Evolutionary conservation across 2,797 vertebrate species (phyloP), one percentile per base, ranked within the genome.

Genomic region (Psittacula derbiana): DNA sequence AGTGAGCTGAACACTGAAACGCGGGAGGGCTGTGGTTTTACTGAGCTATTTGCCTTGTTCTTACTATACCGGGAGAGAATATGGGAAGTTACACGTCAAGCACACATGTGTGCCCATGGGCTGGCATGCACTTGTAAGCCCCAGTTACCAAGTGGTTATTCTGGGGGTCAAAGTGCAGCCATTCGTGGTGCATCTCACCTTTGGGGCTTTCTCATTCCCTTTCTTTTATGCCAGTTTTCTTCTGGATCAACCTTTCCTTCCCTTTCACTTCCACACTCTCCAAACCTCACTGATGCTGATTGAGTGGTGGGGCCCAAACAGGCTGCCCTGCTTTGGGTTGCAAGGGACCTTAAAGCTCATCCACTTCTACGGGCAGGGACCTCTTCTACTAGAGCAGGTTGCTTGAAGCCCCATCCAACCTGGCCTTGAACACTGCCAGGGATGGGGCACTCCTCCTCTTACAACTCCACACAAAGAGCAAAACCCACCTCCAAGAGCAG

Each of bases 201-300:
- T 64, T 4, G n/a, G 61, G 57, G 28, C 53, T 95, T 95, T 87
- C 79, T 64, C 72, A 88, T 85, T 73, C 64, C 47, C 69, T 95
- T 89, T 85, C 24, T 16, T 53, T 81, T 16, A 0, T 1, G 16
- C 19, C 16, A 2, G 2, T 36, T 66, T 50, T 43, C 64, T 36
- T 15, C 80, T 5, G 27, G 30, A 12, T 17, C 13, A 11, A 12
- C 52, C 6, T 55, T 64, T 16, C 58, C 31, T 65, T 80, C 66
- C 78, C 21, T 47, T 73, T 82, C 46, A 3, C 33, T 67, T 55
- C 71, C 53, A 61, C 47, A 31, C 49, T 69, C 43, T 44, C 36
- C 30, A 46, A 53, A 21, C 12, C 43, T 50, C 5, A 0, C 2
- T 11, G 60, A 23, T 57, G n/a, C 55, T 33, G 20, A 57, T 2